Evolutionary conservation across 2,797 vertebrate genomes (phyloP).

Genomic region (Psittacula echo): DNA sequence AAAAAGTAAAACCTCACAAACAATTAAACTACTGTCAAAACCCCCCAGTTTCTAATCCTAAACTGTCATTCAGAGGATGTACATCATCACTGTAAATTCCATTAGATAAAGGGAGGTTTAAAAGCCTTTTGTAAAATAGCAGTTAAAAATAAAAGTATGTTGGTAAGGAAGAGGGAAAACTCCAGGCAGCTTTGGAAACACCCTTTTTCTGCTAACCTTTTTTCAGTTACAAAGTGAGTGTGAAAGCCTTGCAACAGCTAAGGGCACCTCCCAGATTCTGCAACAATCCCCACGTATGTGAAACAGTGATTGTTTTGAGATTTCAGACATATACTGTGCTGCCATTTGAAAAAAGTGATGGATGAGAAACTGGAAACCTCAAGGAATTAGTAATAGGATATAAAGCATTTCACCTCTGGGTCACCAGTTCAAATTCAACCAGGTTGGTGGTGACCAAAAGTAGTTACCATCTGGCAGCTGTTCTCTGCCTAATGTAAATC

Average conservation of each 20-base stretch:
- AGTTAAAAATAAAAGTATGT: background rate
- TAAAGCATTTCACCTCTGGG: slow-evolving; percentile 74
- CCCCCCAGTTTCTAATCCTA: background rate
- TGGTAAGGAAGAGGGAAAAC: background rate
- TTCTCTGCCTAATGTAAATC: slow-evolving; percentile 68
- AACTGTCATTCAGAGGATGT: background rate
- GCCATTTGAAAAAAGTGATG: slow-evolving; percentile 72
- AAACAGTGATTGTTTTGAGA: slow-evolving; percentile 64
- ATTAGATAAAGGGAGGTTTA: background rate
- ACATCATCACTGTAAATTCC: background rate
- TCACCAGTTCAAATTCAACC: slow-evolving; percentile 73
- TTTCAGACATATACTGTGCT: slow-evolving; percentile 56
- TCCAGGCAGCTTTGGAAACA: background rate
- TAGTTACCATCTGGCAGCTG: slow-evolving; percentile 74
- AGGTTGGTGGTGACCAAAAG: slow-evolving; percentile 68
- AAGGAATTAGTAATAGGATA: slow-evolving; percentile 75
- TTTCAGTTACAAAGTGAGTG: background rate
- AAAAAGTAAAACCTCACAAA: background rate
- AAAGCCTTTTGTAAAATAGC: background rate
- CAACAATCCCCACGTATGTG: background rate
- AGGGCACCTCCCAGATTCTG: slow-evolving; percentile 6
- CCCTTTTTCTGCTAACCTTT: background rate
- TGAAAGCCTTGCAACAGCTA: background rate
- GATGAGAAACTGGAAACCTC: slow-evolving; percentile 73
- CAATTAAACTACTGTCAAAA: background rate